phyloP scores from a whole-genome alignment of 2,113 vertebrate species.

The Archilochus colubris region DNA sequence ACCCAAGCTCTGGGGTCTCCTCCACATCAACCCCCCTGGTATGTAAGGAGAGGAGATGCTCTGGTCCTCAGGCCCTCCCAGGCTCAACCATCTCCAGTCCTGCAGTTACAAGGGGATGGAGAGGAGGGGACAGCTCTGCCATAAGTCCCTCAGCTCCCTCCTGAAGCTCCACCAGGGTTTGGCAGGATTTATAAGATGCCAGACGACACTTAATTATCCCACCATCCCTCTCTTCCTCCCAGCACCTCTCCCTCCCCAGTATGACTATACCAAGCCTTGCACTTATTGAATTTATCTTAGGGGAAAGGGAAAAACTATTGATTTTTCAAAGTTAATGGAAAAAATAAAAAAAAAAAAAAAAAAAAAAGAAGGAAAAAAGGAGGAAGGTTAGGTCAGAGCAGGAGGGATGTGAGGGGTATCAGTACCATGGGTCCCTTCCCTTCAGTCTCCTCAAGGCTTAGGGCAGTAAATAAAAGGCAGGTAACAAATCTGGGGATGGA shows the following conservation, averaged over 20 bases:
- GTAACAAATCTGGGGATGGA: background rate
- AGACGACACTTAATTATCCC: background rate
- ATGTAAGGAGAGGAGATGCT: background rate
- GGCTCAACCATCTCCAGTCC: background rate
- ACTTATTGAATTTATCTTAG: background rate
- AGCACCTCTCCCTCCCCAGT: background rate
- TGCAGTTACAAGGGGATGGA: accelerated
- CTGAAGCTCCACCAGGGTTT: background rate
- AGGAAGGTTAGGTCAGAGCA: background rate
- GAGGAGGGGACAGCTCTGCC: background rate
- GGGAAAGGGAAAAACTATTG: background rate
- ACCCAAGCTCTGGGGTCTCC: background rate
- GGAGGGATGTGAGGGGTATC: accelerated
- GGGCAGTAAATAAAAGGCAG: background rate
- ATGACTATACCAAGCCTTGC: background rate
- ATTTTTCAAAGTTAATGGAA: background rate
- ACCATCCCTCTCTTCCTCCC: background rate
- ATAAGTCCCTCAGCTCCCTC: background rate
- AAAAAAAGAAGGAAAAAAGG: background rate
- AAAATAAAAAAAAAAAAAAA: background rate
- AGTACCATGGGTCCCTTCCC: accelerated
- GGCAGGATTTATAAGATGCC: background rate
- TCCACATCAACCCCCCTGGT: accelerated
- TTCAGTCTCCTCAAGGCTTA: background rate
- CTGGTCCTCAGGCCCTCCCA: background rate